Base-by-base conservation (phyloP, 2,888 invertebrate species). In the Caenorhabditis doughertyi region DNA sequence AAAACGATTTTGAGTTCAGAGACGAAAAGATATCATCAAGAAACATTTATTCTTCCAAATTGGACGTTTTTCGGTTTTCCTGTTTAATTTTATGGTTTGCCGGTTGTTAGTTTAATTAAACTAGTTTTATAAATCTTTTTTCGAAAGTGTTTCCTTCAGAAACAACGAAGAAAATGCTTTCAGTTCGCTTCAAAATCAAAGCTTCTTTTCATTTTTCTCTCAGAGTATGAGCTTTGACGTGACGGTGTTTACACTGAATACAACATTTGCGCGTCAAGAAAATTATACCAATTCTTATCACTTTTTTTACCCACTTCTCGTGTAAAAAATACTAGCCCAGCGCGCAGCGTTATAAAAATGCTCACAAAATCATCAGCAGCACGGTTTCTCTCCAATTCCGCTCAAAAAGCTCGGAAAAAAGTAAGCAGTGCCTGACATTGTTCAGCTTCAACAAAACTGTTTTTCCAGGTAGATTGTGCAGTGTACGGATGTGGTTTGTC, bases 401-500 rank as follows among this genome's bases (percentile, higher is more conserved):
- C 74, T 2, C 35, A 49, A 44, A 74, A 67, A 58, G 3, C 65
- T 2, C 32, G 49, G 32, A 74, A 74, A 58, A 74, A 74, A 25
- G 73, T 74, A 23, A 29, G 53, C 53, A 73, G n/a, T 13, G 32
- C 9, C 32, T 32, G 9, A 32, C 4, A 32, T 7, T 32, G 32
- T 7, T 32, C n/a, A 32, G 4, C 9, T 27, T 13, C 18, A 23
- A n/a, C 16, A 29, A 29, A 13, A 23, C 16, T 49, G 23, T 51
- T 49, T 9, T 65, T 74, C 11, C 76, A 86, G 74, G 85, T 87
- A 3, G 87, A 85, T 83, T 85, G 87, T 39, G 89, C 88, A 21
- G 87, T 90, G 4, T 90, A 88, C 67, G 90, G 89, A 3, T 81
- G 84, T 62, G 90, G 90, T 25, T 68, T 88, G 16, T 84, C 86